Conservation (phyloP, 2,797 vertebrate genomes). For the Limosa lapponica region DNA sequence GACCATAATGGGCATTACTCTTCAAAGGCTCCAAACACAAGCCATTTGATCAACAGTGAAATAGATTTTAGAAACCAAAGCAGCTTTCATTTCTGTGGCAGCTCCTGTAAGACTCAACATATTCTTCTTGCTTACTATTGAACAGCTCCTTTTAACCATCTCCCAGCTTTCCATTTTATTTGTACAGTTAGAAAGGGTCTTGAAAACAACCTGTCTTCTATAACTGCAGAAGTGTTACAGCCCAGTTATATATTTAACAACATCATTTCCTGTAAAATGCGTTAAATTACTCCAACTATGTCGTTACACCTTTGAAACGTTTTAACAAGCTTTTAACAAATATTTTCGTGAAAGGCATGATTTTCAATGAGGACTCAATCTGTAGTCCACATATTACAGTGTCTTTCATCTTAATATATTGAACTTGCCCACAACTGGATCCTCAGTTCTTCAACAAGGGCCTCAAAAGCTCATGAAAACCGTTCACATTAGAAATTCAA, state of each 20-base stretch:
- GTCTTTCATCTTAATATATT: background rate
- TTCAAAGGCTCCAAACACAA: background rate
- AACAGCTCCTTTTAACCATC: background rate
- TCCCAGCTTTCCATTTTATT: background rate
- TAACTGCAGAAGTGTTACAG: background rate
- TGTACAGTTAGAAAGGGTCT: background rate
- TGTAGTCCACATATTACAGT: background rate
- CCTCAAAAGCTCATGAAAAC: background rate
- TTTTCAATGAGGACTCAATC: background rate
- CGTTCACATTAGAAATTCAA: background rate
- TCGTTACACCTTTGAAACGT: background rate
- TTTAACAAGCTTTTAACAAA: background rate
- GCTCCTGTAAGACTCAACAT: background rate
- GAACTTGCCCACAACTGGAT: background rate
- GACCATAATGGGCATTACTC: background rate
- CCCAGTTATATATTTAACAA: background rate
- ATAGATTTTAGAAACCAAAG: background rate
- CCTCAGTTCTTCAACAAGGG: background rate
- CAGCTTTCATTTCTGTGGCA: background rate
- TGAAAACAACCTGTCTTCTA: background rate
- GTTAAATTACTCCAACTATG: background rate
- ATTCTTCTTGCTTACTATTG: background rate
- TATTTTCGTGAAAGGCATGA: background rate
- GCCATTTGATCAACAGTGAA: background rate
- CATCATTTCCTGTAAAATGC: background rate